A percentile compares a stretch with the other conserved stretches of the same genome.
These are phyloP conservation scores for Perithous albicinctus DNA, from an alignment of 2,888 invertebrate genomes.

Conservation along the genomic window DNA sequence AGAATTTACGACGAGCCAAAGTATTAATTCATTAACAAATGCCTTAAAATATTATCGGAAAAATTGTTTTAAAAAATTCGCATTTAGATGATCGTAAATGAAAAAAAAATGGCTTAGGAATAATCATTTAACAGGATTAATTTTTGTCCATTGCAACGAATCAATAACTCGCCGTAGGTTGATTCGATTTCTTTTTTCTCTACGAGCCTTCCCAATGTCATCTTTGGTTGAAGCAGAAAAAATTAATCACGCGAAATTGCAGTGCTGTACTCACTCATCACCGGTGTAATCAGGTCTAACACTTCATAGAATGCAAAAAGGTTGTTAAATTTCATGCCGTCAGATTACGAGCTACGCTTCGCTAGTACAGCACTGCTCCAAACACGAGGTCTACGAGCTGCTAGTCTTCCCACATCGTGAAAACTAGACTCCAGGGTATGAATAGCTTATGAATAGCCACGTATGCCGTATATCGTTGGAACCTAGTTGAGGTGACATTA, in stretches of 20 bases:
- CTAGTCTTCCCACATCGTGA: slow-evolving; percentile 19
- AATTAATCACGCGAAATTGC: neutral
- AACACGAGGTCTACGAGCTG: slow-evolving; percentile 21
- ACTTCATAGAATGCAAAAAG: neutral
- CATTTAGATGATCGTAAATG: no score
- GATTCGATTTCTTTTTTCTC: no score
- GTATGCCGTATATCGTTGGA: slow-evolving; percentile 35
- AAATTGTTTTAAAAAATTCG: no score
- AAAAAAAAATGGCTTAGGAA: no score
- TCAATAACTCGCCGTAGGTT: no score
- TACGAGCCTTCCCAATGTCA: no score
- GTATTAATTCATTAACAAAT: no score
- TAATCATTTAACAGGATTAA: no score
- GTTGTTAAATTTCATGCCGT: neutral
- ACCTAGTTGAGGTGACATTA: slow-evolving; percentile 36
- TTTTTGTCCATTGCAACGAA: no score
- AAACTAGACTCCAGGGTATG: slow-evolving; percentile 40
- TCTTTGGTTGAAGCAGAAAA: neutral
- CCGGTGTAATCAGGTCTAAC: neutral
- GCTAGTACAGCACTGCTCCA: neutral
- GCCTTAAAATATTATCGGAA: no score
- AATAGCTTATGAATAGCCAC: slow-evolving; percentile 47
- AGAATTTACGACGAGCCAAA: no score
- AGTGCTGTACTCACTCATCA: neutral
- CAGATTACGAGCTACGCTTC: neutral